Percentiles rank a stretch among this genome's conserved stretches.
phyloP scores from a whole-genome alignment of 2,113 vertebrate genomes.

The Paradisaea rubra region DNA sequence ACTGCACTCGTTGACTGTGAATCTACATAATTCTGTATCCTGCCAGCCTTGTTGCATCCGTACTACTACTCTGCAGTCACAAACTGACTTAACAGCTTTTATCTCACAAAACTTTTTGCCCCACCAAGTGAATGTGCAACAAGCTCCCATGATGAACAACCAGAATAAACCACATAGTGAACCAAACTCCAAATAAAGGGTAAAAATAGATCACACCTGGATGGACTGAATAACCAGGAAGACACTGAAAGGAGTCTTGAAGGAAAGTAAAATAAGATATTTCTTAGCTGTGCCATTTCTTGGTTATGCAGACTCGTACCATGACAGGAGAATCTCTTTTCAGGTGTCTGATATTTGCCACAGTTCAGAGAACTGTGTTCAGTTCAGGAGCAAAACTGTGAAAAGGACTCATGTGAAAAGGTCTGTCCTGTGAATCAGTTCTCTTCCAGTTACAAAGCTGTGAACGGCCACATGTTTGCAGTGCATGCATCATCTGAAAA shows the following conservation, averaged over 20 bases:
- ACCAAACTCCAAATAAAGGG: neutral
- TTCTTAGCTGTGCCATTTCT: neutral
- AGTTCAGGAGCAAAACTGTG: neutral
- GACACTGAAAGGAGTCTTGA: neutral
- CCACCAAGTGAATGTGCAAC: neutral
- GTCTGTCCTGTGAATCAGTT: neutral
- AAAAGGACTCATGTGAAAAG: neutral
- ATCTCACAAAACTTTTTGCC: neutral
- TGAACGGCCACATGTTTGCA: accelerated
- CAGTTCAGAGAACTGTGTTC: neutral
- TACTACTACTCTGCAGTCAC: neutral
- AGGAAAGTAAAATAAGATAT: neutral
- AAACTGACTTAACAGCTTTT: neutral
- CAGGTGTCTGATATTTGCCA: neutral
- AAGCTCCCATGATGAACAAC: neutral
- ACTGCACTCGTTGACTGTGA: accelerated
- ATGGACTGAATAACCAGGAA: neutral
- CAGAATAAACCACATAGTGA: neutral
- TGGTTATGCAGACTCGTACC: neutral
- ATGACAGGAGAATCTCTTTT: neutral
- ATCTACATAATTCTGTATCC: neutral
- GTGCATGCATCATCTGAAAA: neutral
- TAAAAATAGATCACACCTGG: neutral
- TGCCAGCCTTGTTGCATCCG: neutral
- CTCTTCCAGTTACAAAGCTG: neutral